Percentiles rank a stretch among this genome's conserved stretches.
phyloP scores from a whole-genome alignment of 2,888 invertebrate genomes.

The Polia nebulosa region DNA sequence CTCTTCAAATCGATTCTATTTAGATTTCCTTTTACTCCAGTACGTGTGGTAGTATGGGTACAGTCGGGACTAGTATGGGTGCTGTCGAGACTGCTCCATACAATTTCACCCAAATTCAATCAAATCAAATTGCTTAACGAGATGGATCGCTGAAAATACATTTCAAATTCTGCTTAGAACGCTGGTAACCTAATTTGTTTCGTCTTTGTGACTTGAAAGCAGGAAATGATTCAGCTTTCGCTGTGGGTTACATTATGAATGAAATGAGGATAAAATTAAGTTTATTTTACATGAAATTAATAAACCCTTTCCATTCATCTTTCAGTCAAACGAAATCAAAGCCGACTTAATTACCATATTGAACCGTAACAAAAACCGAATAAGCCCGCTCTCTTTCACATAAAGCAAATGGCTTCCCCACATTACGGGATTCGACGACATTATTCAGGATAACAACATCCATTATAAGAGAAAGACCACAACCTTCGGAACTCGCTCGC shows the following conservation, averaged over 20 bases:
- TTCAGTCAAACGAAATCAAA: constrained; percentile 12
- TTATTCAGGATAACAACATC: constrained; percentile 37
- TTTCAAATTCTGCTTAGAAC: constrained; percentile 17
- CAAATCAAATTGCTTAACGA: constrained; percentile 38
- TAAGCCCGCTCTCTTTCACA: constrained; percentile 1
- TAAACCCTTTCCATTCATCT: not conserved
- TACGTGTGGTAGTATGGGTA: not conserved
- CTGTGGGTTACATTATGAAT: not conserved
- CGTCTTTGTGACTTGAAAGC: constrained; percentile 3
- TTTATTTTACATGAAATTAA: constrained; percentile 10
- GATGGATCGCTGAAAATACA: constrained; percentile 24
- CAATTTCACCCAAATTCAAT: constrained; percentile 44
- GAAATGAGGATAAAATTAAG: not conserved
- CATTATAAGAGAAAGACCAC: constrained; percentile 7
- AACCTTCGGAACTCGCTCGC: constrained; percentile 25
- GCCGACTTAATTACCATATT: constrained; percentile 2
- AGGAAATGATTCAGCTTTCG: constrained; percentile 3
- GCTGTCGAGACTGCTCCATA: constrained; percentile 9
- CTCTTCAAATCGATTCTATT: constrained; percentile 16
- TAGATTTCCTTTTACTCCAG: constrained; percentile 18
- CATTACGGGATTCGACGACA: constrained; percentile 21
- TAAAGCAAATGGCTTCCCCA: constrained; percentile 15
- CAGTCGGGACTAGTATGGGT: not conserved
- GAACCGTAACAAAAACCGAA: constrained; percentile 16
- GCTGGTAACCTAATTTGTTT: constrained; percentile 9